These are phyloP conservation scores for Etheostoma perlongum DNA, from an alignment of 2,797 vertebrate genomes.

Conservation along the genomic window DNA sequence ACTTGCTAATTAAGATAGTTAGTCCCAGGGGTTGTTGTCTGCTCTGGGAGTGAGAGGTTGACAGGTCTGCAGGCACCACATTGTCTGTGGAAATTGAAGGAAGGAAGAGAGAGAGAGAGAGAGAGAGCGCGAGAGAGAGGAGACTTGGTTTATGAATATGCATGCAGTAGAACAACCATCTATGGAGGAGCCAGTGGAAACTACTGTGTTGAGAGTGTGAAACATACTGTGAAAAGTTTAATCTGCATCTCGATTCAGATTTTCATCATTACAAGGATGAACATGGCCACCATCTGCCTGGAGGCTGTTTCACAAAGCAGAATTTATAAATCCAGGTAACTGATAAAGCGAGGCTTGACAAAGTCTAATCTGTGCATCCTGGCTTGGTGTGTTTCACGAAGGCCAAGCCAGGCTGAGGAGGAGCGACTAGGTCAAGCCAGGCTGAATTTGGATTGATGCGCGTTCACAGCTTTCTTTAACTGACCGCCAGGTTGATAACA, in stretches of 20 bases:
- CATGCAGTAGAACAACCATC: neutral
- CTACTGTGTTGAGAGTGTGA: neutral
- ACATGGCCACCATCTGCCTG: too few species aligned
- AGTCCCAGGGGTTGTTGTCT: slow-evolving; percentile 45
- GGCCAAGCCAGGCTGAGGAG: too few species aligned
- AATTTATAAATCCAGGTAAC: too few species aligned
- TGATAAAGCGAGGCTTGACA: too few species aligned
- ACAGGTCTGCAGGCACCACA: slow-evolving; percentile 38
- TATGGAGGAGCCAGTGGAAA: slow-evolving; percentile 1
- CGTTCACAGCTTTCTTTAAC: too few species aligned
- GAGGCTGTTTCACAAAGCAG: too few species aligned
- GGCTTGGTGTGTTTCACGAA: too few species aligned
- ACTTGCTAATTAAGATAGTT: slow-evolving; percentile 61
- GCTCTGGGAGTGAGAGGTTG: slow-evolving; percentile 42
- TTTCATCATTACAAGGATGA: too few species aligned
- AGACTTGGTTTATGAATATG: slow-evolving; percentile 24
- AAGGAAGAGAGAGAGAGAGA: neutral
- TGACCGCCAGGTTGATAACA: too few species aligned
- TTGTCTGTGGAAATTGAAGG: slow-evolving; percentile 26
- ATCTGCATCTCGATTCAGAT: neutral
- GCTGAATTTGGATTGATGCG: too few species aligned
- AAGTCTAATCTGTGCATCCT: too few species aligned
- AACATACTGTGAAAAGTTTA: neutral
- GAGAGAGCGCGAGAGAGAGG: neutral
- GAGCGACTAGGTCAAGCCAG: too few species aligned